phyloP scores from a whole-genome alignment of 2,888 invertebrate species.

The Poecilus cupreus region DNA sequence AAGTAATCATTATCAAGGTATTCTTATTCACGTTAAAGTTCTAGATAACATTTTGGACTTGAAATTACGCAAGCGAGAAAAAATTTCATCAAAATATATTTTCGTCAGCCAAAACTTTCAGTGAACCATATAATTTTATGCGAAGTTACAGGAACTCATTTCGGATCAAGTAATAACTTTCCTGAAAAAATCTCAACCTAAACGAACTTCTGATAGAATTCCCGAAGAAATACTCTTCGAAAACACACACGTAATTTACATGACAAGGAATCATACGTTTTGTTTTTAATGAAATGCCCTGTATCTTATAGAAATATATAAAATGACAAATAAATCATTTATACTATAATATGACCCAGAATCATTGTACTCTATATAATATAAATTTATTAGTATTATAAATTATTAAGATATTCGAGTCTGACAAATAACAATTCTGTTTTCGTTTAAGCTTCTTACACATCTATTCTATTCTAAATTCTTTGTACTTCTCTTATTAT shows the following conservation, averaged over 20 bases:
- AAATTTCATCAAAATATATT: constrained; percentile 44
- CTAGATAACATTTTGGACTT: constrained; percentile 27
- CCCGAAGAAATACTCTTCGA: neutral
- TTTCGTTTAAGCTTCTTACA: too few relatives aligned
- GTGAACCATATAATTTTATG: constrained; percentile 35
- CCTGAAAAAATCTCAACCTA: neutral
- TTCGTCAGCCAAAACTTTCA: constrained; percentile 29
- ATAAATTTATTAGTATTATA: too few relatives aligned
- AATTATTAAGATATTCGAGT: too few relatives aligned
- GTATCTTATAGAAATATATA: too few relatives aligned
- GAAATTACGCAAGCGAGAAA: constrained; percentile 21
- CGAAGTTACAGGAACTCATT: constrained; percentile 45
- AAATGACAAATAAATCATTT: too few relatives aligned
- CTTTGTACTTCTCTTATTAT: too few relatives aligned
- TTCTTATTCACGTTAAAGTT: constrained; percentile 31
- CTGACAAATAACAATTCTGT: too few relatives aligned
- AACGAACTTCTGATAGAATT: constrained; percentile 16
- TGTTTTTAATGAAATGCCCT: too few relatives aligned
- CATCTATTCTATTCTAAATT: too few relatives aligned
- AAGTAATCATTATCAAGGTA: constrained; percentile 31
- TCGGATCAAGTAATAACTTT: constrained; percentile 40
- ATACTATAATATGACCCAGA: too few relatives aligned
- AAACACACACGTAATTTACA: neutral
- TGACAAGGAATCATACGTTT: too few relatives aligned
- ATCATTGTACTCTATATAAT: too few relatives aligned